Evolutionary conservation across 2,888 invertebrate genomes (phyloP).

Genomic region (Xestia xanthographa): DNA sequence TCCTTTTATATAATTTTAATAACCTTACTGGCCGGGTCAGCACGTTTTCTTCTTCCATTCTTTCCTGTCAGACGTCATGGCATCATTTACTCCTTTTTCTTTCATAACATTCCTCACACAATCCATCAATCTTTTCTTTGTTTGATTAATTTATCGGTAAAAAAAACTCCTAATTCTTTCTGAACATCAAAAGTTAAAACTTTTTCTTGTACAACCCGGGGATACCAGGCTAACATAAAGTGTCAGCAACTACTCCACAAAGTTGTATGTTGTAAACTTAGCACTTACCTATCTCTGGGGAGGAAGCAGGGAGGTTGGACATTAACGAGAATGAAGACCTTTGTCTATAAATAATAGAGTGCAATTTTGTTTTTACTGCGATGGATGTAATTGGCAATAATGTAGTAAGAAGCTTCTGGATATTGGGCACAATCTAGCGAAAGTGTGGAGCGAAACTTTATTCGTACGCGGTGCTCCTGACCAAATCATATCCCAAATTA

Average conservation of each 20-base stretch:
- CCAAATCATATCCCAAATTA: not conserved
- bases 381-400: not conserved
- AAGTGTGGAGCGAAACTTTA: not conserved
- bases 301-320: constrained; percentile 9
- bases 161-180: not conserved
- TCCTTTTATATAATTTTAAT: too few relatives aligned
- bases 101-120: not conserved
- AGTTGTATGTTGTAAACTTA: constrained; percentile 46
- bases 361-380: not conserved
- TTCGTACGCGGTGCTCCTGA: not conserved
- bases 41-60: not conserved
- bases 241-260: constrained; percentile 14
- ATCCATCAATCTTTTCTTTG: not conserved
- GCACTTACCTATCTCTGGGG: constrained; percentile 30
- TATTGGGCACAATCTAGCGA: not conserved
- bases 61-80: not conserved
- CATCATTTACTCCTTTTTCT: not conserved
- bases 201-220: not conserved
- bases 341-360: not conserved
- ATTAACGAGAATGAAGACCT: constrained; percentile 1
- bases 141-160: not conserved
- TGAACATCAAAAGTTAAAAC: not conserved
- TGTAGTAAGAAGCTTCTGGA: not conserved
- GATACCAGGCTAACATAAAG: constrained; percentile 9
- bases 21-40: not conserved